Evolutionary conservation across 2,888 invertebrate species (phyloP).

Genomic region (Harpalus rubripes): DNA sequence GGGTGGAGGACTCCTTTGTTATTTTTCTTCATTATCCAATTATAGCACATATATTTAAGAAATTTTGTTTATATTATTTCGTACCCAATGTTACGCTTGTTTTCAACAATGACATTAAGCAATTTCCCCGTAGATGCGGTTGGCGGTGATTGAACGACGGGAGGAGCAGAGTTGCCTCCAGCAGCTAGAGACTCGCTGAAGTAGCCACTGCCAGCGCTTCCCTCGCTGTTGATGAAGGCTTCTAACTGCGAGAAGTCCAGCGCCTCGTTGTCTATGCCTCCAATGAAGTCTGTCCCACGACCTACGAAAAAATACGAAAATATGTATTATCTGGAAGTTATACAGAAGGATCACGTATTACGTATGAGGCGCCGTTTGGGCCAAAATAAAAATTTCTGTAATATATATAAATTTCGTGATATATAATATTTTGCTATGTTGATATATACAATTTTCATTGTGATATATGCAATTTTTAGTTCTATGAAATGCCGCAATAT

Average conservation of each 20-base stretch:
- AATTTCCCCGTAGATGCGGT: slow-evolving; percentile 73
- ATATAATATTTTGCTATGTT: too few species aligned
- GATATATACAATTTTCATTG: too few species aligned
- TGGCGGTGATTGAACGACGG: slow-evolving; percentile 68
- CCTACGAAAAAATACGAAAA: slow-evolving; percentile 78
- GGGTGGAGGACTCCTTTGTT: too few species aligned
- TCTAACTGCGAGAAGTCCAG: slow-evolving; percentile 90
- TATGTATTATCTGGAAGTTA: neutral
- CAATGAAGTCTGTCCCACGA: slow-evolving; percentile 87
- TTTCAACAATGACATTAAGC: slow-evolving; percentile 76
- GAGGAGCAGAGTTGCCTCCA: slow-evolving; percentile 66
- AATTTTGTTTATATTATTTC: neutral
- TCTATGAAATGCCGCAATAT: too few species aligned
- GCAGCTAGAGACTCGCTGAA: slow-evolving; percentile 76
- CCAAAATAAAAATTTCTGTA: too few species aligned
- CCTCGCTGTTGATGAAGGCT: slow-evolving; percentile 90
- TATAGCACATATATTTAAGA: too few species aligned
- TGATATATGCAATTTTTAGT: too few species aligned
- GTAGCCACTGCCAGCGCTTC: slow-evolving; percentile 77
- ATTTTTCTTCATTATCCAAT: too few species aligned
- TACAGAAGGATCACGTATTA: neutral
- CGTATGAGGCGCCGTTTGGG: too few species aligned
- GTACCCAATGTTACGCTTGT: slow-evolving; percentile 75
- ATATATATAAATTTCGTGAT: too few species aligned
- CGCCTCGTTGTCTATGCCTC: slow-evolving; percentile 92